Conservation (phyloP, 1,140 invertebrate species). For the Brachionus plicatilis region DNA sequence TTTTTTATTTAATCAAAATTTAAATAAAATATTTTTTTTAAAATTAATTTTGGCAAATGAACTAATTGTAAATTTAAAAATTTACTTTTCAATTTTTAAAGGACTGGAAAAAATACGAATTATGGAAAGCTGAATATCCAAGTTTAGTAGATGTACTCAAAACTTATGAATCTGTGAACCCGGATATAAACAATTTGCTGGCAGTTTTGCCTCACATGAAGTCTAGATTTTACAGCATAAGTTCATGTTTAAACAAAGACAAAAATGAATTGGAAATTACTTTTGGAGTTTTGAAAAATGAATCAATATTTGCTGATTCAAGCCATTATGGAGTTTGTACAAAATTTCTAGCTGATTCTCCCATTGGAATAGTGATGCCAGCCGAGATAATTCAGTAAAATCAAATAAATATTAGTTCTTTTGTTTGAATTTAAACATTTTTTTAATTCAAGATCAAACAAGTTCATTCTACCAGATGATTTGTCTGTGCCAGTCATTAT, state of each 20-base stretch:
- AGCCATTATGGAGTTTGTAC: constrained; percentile 84
- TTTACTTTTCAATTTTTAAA: background rate
- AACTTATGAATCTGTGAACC: constrained; percentile 84
- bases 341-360: constrained; percentile 66
- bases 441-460: constrained; percentile 45
- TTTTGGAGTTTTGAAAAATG: constrained; percentile 81
- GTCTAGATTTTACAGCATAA: constrained; percentile 88
- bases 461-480: constrained; percentile 15
- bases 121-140: constrained; percentile 82
- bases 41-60: too few species aligned
- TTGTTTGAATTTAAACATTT: constrained; percentile 15
- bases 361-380: constrained; percentile 60
- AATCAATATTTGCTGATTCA: constrained; percentile 65
- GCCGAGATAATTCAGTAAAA: constrained; percentile 70
- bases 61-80: too few species aligned
- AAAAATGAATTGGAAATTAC: constrained; percentile 75
- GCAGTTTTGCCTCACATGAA: constrained; percentile 78
- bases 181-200: constrained; percentile 70
- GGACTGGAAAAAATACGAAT: constrained; percentile 62
- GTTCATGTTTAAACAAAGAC: constrained; percentile 68
- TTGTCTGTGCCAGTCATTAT: constrained; percentile 12
- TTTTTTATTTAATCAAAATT: too few species aligned
- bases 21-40: too few species aligned
- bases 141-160: constrained; percentile 92
- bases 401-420: too few species aligned